Evolutionary conservation across 2,797 vertebrate species (phyloP).

Genomic region (Anguilla megastoma): DNA sequence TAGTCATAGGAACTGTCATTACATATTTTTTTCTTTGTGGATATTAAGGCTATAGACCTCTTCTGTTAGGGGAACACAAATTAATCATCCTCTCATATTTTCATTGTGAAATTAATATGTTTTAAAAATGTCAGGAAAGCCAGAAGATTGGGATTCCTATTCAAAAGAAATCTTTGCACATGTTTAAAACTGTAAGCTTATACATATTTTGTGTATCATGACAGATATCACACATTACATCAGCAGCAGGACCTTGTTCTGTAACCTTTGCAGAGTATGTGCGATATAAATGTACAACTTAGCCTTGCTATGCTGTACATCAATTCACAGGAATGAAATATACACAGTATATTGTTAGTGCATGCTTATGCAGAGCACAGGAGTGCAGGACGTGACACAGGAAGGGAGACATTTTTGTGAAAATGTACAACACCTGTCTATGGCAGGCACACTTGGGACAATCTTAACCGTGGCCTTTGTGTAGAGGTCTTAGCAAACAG

Average conservation of each 20-base stretch:
- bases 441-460: slow-evolving; percentile 49
- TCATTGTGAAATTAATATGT: slow-evolving; percentile 35
- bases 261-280: slow-evolving; percentile 31
- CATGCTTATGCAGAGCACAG: slow-evolving; percentile 40
- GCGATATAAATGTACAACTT: slow-evolving; percentile 15
- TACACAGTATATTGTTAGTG: slow-evolving; percentile 30
- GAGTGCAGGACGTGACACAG: slow-evolving; percentile 26
- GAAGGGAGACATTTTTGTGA: slow-evolving; percentile 25
- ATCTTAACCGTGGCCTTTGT: slow-evolving; percentile 56
- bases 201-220: slow-evolving; percentile 18
- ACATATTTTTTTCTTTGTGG: slow-evolving; percentile 40
- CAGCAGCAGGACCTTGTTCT: slow-evolving; percentile 7
- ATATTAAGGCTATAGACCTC: slow-evolving; percentile 32
- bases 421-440: slow-evolving; percentile 35
- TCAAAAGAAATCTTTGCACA: slow-evolving; percentile 9
- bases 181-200: neutral
- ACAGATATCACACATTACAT: slow-evolving; percentile 6
- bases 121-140: slow-evolving; percentile 19
- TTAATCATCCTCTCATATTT: slow-evolving; percentile 25
- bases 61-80: slow-evolving; percentile 29
- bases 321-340: slow-evolving; percentile 21
- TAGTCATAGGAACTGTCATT: slow-evolving; percentile 40
- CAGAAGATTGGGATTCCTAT: neutral
- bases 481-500: slow-evolving; percentile 46
- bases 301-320: slow-evolving; percentile 22